A percentile compares a stretch with the other conserved stretches of the same genome.
phyloP scores from a whole-genome alignment of 2,888 invertebrate genomes.

The Adelognathus sp. region DNA sequence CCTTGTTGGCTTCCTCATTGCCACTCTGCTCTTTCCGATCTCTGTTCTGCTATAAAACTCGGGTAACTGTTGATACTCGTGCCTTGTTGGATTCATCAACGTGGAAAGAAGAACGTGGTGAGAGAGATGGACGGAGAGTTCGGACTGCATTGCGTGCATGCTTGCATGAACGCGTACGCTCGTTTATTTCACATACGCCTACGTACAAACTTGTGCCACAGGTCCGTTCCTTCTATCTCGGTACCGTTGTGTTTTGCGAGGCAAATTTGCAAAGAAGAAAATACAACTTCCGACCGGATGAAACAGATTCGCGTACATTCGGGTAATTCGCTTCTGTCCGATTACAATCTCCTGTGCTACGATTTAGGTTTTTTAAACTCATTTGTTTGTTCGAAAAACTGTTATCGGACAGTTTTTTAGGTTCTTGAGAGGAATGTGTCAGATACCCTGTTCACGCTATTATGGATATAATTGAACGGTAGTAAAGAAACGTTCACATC shows the following conservation, averaged over 20 bases:
- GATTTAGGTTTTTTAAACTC: neutral
- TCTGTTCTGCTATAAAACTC: conserved; percentile 10
- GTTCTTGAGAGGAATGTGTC: neutral
- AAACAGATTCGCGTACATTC: conserved; percentile 1
- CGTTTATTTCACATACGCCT: conserved; percentile 61
- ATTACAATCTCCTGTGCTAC: neutral
- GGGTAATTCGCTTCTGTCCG: neutral
- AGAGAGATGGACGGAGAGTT: conserved; percentile 28
- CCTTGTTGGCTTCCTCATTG: neutral
- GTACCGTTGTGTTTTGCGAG: conserved; percentile 51
- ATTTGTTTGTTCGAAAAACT: neutral
- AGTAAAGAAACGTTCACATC: neutral
- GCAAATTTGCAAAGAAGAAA: conserved; percentile 29
- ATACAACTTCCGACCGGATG: conserved; percentile 45
- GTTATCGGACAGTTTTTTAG: neutral
- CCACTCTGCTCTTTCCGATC: conserved; percentile 7
- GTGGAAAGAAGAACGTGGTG: conserved; percentile 16
- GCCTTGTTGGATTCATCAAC: conserved; percentile 40
- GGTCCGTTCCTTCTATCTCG: conserved; percentile 45
- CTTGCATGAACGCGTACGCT: conserved; percentile 64
- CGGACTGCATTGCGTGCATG: conserved; percentile 61
- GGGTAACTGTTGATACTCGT: conserved; percentile 34
- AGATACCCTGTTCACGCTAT: neutral
- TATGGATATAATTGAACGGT: neutral
- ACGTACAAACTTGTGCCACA: conserved; percentile 43